Percentiles rank a stretch among this genome's conserved stretches.
Evolutionary conservation across 1,140 invertebrate species (phyloP).

Genomic region (Lethocerus indicus): DNA sequence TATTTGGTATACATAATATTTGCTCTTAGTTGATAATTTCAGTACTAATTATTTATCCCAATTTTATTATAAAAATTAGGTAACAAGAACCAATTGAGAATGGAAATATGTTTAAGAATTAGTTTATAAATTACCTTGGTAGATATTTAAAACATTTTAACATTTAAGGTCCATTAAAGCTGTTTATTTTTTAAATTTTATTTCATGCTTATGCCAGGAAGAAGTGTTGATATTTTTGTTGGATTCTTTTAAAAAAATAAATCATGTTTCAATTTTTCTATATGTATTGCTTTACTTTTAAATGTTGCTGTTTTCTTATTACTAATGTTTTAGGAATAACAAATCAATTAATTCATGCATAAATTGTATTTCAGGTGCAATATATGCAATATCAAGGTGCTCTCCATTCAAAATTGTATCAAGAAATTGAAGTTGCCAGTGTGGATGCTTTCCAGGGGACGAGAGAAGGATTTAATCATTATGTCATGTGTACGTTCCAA

Average conservation of each 20-base stretch:
- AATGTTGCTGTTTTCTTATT: no score
- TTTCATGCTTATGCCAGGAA: background rate
- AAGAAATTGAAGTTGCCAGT: conserved; percentile 98
- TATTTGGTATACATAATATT: background rate
- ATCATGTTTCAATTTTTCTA: no score
- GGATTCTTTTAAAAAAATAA: background rate
- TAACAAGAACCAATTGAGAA: no score
- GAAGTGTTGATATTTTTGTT: background rate
- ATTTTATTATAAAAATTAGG: no score
- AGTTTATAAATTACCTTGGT: no score
- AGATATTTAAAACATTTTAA: no score
- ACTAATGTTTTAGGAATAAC: background rate
- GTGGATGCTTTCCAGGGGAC: conserved; percentile 96
- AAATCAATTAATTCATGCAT: background rate
- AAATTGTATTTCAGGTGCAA: conserved; percentile 36
- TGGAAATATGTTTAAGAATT: no score
- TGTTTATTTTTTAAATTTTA: background rate
- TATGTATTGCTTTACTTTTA: no score
- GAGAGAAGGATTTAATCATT: conserved; percentile 98
- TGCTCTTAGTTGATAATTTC: no score
- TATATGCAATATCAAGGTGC: conserved; percentile 99
- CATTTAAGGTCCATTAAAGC: no score
- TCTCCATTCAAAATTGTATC: conserved; percentile 89
- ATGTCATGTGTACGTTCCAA: conserved; percentile 89
- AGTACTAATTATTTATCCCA: no score